Base-by-base conservation (phyloP, 2,797 vertebrate genomes). In the Lacerta viridis region DNA sequence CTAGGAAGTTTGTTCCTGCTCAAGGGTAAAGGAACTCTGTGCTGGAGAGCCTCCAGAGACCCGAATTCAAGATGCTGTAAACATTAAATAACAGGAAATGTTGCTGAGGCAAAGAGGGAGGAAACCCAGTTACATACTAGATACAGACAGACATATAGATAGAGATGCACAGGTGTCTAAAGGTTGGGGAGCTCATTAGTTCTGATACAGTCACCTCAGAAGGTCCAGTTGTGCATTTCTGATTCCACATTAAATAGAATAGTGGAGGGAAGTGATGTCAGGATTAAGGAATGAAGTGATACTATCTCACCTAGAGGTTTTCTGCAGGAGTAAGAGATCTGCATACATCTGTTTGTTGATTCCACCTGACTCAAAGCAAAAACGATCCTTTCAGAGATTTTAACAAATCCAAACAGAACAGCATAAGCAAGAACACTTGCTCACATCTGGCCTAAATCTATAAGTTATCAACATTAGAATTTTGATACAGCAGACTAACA, bases 11-110 rank as follows among this genome's bases (percentile, higher is more conserved):
- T 89, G 69, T 80, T 92, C 89, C 80, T 92, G 90, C 55, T 90
- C 79, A 92, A 92, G 90, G 81, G 61, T 83, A 92, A 94, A 87
- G 92, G 88, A 94, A 89, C n/a, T 90, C 29, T 90, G 86, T 76
- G 84, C 36, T n/a, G 3, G 23, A 75, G 84, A 91, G 27, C 25
- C 46, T 90, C 68, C 74, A 82, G n/a, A 83, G 41, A 91, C 84
- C 27, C 85, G 74, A 83, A 92, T 46, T 91, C 88, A 23, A 82
- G 71, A 92, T 79, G 78, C 17, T 1, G 1, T 74, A 95, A 94
- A 94, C 68, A 79, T 20, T 72, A 85, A 90, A 91, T 29, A 3
- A 43, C 88, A 94, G 55, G 72, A 92, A 93, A 89, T 78, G 87
- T 82, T 59, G 43, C 66, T 88, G 23, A 39, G 7, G 4, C 71